These are phyloP conservation scores for Cybosia mesomella DNA, from an alignment of 2,888 invertebrate species.

Conservation along the genomic window DNA sequence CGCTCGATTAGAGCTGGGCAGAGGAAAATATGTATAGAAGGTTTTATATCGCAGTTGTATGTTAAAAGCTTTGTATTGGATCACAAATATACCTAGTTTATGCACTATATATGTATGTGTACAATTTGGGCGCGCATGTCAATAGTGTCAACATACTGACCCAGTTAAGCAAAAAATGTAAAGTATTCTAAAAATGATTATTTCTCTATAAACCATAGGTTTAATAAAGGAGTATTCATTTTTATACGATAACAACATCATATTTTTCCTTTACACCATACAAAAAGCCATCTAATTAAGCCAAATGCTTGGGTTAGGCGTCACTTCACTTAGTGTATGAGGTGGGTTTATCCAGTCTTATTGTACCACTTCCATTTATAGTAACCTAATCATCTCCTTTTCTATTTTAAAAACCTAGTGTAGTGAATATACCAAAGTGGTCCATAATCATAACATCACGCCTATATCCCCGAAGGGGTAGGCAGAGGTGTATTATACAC, in stretches of 20 bases:
- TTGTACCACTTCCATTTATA: not conserved
- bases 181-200: not conserved
- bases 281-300: conserved; percentile 11
- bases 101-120: not conserved
- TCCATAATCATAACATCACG: no score
- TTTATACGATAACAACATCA: not conserved
- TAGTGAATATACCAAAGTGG: not conserved
- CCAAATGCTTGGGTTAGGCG: not conserved
- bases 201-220: not conserved
- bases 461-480: no score
- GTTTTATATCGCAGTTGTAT: conserved; percentile 6
- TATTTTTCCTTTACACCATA: not conserved
- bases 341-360: conserved; percentile 10
- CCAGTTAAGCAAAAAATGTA: not conserved
- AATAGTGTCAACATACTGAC: conserved; percentile 6
- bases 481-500: no score
- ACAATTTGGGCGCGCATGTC: conserved; percentile 3
- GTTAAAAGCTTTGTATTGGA: not conserved
- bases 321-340: conserved; percentile 14
- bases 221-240: not conserved
- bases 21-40: conserved; percentile 22
- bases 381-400: not conserved
- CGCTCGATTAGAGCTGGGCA: conserved; percentile 41
- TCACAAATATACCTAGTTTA: not conserved
- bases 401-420: not conserved